Percentiles rank a stretch among this genome's conserved stretches.
Evolutionary conservation across 2,113 vertebrate genomes (phyloP).

Genomic region (Progne subis): DNA sequence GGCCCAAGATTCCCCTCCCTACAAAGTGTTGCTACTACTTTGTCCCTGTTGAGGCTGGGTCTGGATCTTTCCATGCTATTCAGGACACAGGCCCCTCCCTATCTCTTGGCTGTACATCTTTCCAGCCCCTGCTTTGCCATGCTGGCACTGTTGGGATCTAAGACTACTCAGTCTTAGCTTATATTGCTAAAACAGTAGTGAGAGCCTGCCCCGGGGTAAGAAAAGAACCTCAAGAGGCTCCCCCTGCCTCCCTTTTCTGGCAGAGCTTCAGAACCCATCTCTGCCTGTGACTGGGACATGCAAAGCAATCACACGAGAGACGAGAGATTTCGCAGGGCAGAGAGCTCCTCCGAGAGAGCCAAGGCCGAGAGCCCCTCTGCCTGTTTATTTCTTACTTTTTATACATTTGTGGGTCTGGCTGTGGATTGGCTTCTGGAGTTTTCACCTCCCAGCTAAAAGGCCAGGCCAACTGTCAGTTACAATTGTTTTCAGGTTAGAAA

Average conservation of each 20-base stretch:
- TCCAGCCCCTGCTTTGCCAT: background rate
- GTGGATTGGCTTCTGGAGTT: too few relatives aligned
- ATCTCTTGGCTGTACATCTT: background rate
- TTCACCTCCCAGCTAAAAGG: too few relatives aligned
- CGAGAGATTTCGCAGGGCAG: too few relatives aligned
- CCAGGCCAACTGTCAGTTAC: too few relatives aligned
- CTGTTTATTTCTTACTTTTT: too few relatives aligned
- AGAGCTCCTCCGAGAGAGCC: too few relatives aligned
- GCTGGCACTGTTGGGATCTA: too few relatives aligned
- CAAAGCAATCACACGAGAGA: too few relatives aligned
- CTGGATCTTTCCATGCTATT: background rate
- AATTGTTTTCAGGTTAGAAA: too few relatives aligned
- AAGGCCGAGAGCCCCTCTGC: too few relatives aligned
- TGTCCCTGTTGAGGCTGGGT: background rate
- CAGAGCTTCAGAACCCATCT: background rate
- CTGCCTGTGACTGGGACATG: background rate
- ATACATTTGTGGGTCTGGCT: too few relatives aligned
- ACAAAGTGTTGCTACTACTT: fast-evolving
- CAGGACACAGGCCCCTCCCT: background rate
- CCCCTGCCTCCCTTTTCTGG: background rate
- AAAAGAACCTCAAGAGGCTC: background rate
- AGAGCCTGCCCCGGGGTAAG: background rate
- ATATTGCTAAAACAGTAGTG: background rate
- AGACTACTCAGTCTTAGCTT: background rate
- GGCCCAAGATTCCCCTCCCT: background rate